Base-by-base conservation (phyloP, 2,113 vertebrate genomes). In the Rousettus leschenaultii region DNA sequence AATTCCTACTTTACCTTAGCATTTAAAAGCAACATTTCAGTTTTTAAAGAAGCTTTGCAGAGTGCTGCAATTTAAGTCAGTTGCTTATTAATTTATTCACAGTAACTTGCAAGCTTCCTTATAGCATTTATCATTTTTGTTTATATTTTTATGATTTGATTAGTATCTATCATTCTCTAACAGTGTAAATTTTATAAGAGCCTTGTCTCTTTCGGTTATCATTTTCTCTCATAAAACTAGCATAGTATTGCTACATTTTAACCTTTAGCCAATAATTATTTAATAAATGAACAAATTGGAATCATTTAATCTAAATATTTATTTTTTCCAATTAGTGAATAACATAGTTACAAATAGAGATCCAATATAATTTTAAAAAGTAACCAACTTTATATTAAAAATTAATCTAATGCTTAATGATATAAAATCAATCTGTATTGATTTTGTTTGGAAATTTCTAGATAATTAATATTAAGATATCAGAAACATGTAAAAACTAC, bases 1-100 rank as follows among this genome's bases (percentile, higher is more conserved):
- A 68, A 40, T 33, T 16, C 2, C 21, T 30, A 73, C 7, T 59
- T 59, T 68, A 2, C 1, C 8, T 78, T 86, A 35, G 51, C 43
- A 68, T 79, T 82, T 87, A 75, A 96, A 90, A 51, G 22, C 6
- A 96, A 59, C 4, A 74, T 74, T 95, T 86, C 19, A 86, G 3
- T 78, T 71, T 13, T 86, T 45, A 22, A 9, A 3, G 38, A 91
- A 79, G 18, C 24, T 71, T 87, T 61, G 22, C 33, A 68, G 19
- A 70, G 21, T 33, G 13, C n/a, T 24, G 22, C 0, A 86, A 21
- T 35, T 89, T 82, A 86, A 73, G 53, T 59, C 30, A 40, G 45
- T 4, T 66, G 71, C 26, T 13, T 83, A 3, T 35, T 87, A 43
- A 68, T 71, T 0, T 28, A 15, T 73, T 61, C 83, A 16, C 12